Conservation (phyloP, 2,113 vertebrate genomes). For the Puffinus mauretanicus region DNA sequence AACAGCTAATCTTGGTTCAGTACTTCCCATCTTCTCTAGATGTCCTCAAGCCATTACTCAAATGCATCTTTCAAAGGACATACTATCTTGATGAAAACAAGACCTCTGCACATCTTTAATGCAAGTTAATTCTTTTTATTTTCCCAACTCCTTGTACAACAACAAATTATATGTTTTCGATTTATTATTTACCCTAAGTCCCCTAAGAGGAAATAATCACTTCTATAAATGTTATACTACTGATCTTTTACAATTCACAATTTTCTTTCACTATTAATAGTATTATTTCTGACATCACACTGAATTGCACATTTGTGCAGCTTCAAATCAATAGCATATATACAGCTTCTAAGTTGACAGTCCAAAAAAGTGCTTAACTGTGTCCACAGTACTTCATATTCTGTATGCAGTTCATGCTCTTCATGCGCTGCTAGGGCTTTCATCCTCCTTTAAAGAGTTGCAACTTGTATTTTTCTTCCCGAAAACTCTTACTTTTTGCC, state of each 20-base stretch:
- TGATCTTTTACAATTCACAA: neutral
- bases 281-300: neutral
- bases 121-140: neutral
- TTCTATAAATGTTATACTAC: neutral
- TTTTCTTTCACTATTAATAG: neutral
- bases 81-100: neutral
- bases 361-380: neutral
- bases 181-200: neutral
- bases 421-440: neutral
- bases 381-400: neutral
- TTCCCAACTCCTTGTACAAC: neutral
- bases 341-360: neutral
- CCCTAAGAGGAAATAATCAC: neutral
- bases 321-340: neutral
- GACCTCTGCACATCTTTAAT: neutral
- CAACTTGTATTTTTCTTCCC: neutral
- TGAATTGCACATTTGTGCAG: neutral
- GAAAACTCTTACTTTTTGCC: neutral
- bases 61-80: neutral
- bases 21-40: neutral
- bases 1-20: neutral
- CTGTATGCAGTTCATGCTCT: neutral
- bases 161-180: neutral
- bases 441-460: neutral
- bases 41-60: neutral